Evolutionary conservation across 2,797 vertebrate species (phyloP).

Genomic region (Tachyglossus aculeatus): DNA sequence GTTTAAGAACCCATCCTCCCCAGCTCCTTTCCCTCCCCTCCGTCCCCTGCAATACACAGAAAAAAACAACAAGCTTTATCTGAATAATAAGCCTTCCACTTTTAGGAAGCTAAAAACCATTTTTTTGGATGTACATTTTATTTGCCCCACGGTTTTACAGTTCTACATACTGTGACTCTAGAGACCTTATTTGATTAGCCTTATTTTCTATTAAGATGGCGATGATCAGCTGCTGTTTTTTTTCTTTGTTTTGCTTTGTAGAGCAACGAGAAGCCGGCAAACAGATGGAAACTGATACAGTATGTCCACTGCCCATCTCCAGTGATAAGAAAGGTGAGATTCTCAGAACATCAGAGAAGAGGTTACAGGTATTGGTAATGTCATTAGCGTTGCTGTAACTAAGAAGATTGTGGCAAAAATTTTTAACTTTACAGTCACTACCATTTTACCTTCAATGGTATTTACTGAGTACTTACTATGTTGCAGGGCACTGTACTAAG

Average conservation of each 20-base stretch:
- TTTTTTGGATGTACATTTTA: not conserved
- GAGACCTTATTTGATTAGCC: not conserved
- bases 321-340: conserved; percentile 64
- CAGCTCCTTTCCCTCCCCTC: too few species aligned
- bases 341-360: conserved; percentile 65
- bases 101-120: not conserved
- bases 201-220: not conserved
- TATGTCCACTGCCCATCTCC: conserved; percentile 63
- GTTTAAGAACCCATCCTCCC: too few species aligned
- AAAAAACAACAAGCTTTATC: too few species aligned
- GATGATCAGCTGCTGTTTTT: conserved; percentile 16
- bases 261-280: conserved; percentile 57
- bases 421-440: too few species aligned
- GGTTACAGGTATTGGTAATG: conserved; percentile 74
- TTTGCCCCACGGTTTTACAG: not conserved
- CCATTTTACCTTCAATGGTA: too few species aligned
- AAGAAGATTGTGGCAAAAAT: too few species aligned
- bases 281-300: conserved; percentile 61
- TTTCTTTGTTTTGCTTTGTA: conserved; percentile 54
- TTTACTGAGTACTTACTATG: too few species aligned
- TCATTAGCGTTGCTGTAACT: too few species aligned
- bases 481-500: too few species aligned
- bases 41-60: too few species aligned
- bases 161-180: not conserved
- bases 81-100: not conserved